Percentiles rank a stretch among this genome's conserved stretches.
Conservation (phyloP, 2,888 invertebrate species). For the Amphipoea lucens region DNA sequence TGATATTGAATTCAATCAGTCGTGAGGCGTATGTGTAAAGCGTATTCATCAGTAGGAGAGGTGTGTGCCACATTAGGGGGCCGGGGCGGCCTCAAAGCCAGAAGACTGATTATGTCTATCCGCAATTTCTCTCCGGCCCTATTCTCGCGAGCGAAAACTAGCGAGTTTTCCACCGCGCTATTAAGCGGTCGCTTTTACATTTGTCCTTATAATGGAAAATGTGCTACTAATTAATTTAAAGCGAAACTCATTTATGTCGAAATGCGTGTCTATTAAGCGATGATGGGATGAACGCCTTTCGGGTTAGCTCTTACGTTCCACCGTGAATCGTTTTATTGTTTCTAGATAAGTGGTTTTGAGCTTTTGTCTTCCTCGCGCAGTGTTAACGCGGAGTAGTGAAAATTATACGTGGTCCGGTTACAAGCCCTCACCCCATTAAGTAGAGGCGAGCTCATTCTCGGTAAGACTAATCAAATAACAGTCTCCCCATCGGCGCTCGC, state of each 20-base stretch:
- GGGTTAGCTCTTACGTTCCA: conserved; percentile 78
- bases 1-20: conserved; percentile 78
- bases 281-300: conserved; percentile 87
- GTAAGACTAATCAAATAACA: conserved; percentile 91
- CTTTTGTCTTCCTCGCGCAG: conserved; percentile 73
- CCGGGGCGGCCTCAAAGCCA: conserved; percentile 89
- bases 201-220: conserved; percentile 91
- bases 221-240: conserved; percentile 90
- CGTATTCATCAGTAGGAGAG: conserved; percentile 88
- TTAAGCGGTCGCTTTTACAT: conserved; percentile 90
- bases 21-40: conserved; percentile 79
- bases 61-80: conserved; percentile 87
- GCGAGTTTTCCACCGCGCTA: conserved; percentile 90
- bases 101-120: conserved; percentile 91
- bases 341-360: conserved; percentile 79
- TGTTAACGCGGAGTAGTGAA: conserved; percentile 73
- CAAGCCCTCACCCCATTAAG: conserved; percentile 90
- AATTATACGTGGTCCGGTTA: conserved; percentile 89
- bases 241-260: conserved; percentile 90
- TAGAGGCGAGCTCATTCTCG: conserved; percentile 90
- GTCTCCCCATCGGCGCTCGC: conserved; percentile 83
- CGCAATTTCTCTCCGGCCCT: conserved; percentile 90
- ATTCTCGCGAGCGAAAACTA: conserved; percentile 90
- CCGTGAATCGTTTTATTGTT: conserved; percentile 82
- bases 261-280: conserved; percentile 90